Evolutionary conservation across 1,140 invertebrate genomes (phyloP), one percentile per base, ranked within the genome.

Genomic region (Antheraea pernyi): DNA sequence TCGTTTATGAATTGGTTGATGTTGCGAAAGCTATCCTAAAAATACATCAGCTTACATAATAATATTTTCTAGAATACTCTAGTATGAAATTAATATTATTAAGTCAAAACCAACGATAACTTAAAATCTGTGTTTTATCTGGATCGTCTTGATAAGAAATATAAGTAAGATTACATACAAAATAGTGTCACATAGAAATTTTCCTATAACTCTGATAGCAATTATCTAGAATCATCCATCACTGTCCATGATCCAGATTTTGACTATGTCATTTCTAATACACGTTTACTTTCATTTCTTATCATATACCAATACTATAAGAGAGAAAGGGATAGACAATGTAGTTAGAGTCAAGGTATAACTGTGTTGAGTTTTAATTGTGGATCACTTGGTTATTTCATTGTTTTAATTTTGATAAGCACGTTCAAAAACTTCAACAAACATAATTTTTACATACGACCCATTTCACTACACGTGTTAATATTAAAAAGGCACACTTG

Each of bases 401-500:
- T 7, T 61, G 59, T 61, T 61, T 8, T 30, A 19, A 61, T 61
- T 61, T 61, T 61, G 11, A 61, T 53, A 61, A 61, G 11, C 39
- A 42, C 39, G 11, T 59, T 59, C 16, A 59, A 59, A 18, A 59
- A 59, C 4, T n/a, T 59, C 18, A 60, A 18, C 59, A 19, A 19
- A 3, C 59, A 9, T n/a, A 19, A 19, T 5, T 19, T 19, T 4
- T 60, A 18, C n/a, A 39, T 11, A 30, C 18, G 37, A 22, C 39
- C 64, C 53, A 61, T 53, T 39, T 68, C 65, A 36, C 60, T 30
- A 58, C 59, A 30, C 48, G 7, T 4, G 18, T 60, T 10, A 61
- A 67, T 67, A 71, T 68, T 68, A 65, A 58, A 58, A 19, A 60
- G 69, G 62, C 65, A 68, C 65, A 19, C 60, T 58, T 42, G n/a